Evolutionary conservation across 2,797 vertebrate genomes (phyloP).

Genomic region (Setipinna tenuifilis): DNA sequence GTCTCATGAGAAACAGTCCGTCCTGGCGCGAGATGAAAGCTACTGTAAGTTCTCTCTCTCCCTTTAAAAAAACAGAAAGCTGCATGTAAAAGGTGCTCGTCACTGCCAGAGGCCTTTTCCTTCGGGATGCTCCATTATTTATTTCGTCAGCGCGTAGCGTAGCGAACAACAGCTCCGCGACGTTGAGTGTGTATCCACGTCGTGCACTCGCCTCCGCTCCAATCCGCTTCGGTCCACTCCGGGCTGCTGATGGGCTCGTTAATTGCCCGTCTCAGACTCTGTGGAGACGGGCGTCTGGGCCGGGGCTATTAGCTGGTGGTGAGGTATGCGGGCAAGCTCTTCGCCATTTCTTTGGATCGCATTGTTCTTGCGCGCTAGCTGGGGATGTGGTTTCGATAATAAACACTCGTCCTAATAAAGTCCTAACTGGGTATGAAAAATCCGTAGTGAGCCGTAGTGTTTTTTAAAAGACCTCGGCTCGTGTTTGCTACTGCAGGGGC

Average conservation of each 20-base stretch:
- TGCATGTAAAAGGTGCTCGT: slow-evolving; percentile 13
- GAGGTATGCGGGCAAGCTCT: not conserved
- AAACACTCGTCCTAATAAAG: slow-evolving; percentile 1
- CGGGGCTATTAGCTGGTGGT: not conserved
- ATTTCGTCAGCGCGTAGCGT: not conserved
- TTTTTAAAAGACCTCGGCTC: not conserved
- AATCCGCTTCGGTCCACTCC: too few species aligned
- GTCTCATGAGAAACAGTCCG: slow-evolving; percentile 42
- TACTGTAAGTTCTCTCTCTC: too few species aligned
- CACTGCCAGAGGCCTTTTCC: not conserved
- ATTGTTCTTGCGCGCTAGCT: not conserved
- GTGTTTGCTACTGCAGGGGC: not conserved
- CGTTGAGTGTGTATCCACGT: not conserved
- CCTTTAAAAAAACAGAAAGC: not conserved
- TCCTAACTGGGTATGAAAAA: slow-evolving; percentile 3
- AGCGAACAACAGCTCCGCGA: not conserved
- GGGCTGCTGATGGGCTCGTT: not conserved
- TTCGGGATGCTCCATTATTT: not conserved
- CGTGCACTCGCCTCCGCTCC: too few species aligned
- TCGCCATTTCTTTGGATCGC: not conserved
- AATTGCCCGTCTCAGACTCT: slow-evolving; percentile 1
- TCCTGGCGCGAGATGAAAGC: slow-evolving; percentile 15
- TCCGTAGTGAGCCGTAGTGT: not conserved
- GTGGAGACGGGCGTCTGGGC: slow-evolving; percentile 1
- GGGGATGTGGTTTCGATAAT: not conserved